These are phyloP conservation scores for Andrena flavipes DNA, from an alignment of 2,888 invertebrate genomes.

Conservation along the genomic window DNA sequence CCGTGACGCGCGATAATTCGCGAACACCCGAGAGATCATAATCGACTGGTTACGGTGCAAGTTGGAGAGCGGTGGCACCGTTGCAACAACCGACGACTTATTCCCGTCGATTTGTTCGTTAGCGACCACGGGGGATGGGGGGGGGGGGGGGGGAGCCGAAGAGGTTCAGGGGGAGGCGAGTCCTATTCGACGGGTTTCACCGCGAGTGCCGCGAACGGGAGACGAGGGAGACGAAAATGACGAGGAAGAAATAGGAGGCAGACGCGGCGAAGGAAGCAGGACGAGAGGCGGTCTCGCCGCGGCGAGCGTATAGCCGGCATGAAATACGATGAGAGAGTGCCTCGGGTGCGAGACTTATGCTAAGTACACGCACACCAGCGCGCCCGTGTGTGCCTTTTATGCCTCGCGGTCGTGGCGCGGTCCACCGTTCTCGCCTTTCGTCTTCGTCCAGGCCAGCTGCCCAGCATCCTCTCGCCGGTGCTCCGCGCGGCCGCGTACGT, in stretches of 20 bases:
- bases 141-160: background rate
- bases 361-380: slow-evolving; percentile 80
- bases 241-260: slow-evolving; percentile 42
- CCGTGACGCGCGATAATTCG: slow-evolving; percentile 57
- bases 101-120: slow-evolving; percentile 33
- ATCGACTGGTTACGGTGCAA: slow-evolving; percentile 39
- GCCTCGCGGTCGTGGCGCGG: slow-evolving; percentile 56
- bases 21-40: slow-evolving; percentile 50
- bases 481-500: slow-evolving; percentile 1
- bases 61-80: slow-evolving; percentile 11
- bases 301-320: slow-evolving; percentile 72
- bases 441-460: slow-evolving; percentile 44
- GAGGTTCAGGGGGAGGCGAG: background rate
- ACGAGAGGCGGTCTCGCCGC: slow-evolving; percentile 59
- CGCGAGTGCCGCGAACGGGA: slow-evolving; percentile 5
- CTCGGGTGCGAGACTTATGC: slow-evolving; percentile 83
- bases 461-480: slow-evolving; percentile 23
- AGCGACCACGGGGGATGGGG: background rate
- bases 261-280: slow-evolving; percentile 44
- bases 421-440: slow-evolving; percentile 43
- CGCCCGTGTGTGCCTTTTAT: slow-evolving; percentile 65
- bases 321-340: slow-evolving; percentile 84
- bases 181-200: background rate
- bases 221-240: slow-evolving; percentile 46
- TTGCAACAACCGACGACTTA: slow-evolving; percentile 14